Conservation (phyloP, 1,140 invertebrate genomes). For the Augochlora pura region DNA sequence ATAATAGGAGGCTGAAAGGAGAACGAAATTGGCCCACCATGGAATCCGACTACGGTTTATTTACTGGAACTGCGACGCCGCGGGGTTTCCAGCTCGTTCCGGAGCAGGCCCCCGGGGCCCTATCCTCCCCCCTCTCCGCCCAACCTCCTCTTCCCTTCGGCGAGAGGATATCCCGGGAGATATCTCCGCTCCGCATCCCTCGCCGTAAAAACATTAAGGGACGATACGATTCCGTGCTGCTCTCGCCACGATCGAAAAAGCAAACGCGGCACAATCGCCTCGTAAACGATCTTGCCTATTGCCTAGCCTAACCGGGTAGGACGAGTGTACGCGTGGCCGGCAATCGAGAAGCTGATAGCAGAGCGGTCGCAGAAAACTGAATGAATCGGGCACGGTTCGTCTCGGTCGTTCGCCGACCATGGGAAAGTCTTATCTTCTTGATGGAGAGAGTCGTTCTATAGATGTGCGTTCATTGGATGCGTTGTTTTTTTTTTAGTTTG, state of each 20-base stretch:
- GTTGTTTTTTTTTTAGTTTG: too few relatives aligned
- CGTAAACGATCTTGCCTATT: conserved; percentile 37
- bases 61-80: background rate
- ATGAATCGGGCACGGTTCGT: too few relatives aligned
- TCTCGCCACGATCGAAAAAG: background rate
- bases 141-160: too few relatives aligned
- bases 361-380: too few relatives aligned
- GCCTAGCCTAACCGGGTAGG: too few relatives aligned
- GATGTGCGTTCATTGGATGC: too few relatives aligned
- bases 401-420: too few relatives aligned
- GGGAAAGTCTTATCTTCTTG: too few relatives aligned
- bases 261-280: background rate
- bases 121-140: too few relatives aligned
- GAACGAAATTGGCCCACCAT: conserved; percentile 54
- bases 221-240: background rate
- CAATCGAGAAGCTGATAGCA: background rate
- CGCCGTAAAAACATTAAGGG: conserved; percentile 20
- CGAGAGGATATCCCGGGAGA: background rate
- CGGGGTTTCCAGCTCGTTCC: background rate
- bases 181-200: background rate
- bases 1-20: conserved; percentile 46
- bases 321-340: background rate
- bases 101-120: background rate
- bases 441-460: too few relatives aligned
- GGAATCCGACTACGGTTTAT: conserved; percentile 9